A percentile compares a stretch with the other conserved stretches of the same genome.
Conservation (phyloP, 2,888 invertebrate genomes). For the Xanthostigma xanthostigma region DNA sequence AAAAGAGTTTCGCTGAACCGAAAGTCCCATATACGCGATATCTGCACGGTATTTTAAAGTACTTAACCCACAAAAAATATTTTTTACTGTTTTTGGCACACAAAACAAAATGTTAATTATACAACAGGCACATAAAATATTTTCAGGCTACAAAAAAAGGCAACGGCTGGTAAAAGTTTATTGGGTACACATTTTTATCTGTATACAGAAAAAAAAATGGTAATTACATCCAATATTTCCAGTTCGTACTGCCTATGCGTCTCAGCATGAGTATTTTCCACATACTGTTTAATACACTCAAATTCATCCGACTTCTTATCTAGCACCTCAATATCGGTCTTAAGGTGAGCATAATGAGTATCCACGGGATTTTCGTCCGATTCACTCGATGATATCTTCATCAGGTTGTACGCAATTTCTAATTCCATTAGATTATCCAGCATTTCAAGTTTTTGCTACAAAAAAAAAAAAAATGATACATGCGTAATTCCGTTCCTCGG, state of each 20-base stretch:
- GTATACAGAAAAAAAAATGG: too few relatives aligned
- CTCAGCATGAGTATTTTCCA: conserved; percentile 80
- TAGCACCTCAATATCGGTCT: conserved; percentile 62
- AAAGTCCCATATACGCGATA: too few relatives aligned
- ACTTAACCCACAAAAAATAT: too few relatives aligned
- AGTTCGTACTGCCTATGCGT: conserved; percentile 70
- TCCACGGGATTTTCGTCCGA: conserved; percentile 51
- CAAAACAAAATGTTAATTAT: too few relatives aligned
- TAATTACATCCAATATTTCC: conserved; percentile 42
- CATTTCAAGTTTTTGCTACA: conserved; percentile 61
- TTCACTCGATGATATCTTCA: conserved; percentile 41
- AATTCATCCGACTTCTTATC: conserved; percentile 56
- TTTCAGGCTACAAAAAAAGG: too few relatives aligned
- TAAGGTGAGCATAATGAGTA: conserved; percentile 73
- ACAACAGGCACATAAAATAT: too few relatives aligned
- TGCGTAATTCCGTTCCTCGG: neutral
- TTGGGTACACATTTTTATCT: too few relatives aligned
- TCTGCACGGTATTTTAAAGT: too few relatives aligned
- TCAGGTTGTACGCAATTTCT: conserved; percentile 83
- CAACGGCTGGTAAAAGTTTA: too few relatives aligned
- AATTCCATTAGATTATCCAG: conserved; percentile 86
- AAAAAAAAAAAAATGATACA: conserved; percentile 14
- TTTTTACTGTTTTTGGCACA: too few relatives aligned
- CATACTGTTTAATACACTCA: conserved; percentile 56
- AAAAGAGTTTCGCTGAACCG: too few relatives aligned